These are phyloP conservation scores for Wasmannia auropunctata DNA, from an alignment of 1,140 invertebrate genomes.

Conservation along the genomic window DNA sequence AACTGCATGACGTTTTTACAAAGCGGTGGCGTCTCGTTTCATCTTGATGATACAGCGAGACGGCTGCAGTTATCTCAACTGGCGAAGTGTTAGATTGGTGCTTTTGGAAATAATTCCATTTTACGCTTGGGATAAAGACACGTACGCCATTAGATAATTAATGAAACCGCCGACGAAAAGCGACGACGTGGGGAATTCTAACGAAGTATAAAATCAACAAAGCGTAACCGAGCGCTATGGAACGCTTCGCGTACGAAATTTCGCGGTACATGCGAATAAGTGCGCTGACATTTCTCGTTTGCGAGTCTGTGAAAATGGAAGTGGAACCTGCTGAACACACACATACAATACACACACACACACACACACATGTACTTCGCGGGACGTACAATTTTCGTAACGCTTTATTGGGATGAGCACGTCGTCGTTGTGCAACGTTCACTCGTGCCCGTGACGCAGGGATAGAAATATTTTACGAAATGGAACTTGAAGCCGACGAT, in stretches of 20 bases:
- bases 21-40: background rate
- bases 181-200: slow-evolving; percentile 12
- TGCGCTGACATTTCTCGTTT: slow-evolving; percentile 52
- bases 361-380: background rate
- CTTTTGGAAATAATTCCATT: slow-evolving; percentile 25
- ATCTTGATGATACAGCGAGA: background rate
- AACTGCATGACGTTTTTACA: background rate
- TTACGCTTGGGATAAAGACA: background rate
- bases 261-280: slow-evolving; percentile 36
- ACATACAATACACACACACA: background rate
- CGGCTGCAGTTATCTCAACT: background rate
- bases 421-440: slow-evolving; percentile 42
- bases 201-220: slow-evolving; percentile 54
- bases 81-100: background rate
- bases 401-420: slow-evolving; percentile 55
- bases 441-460: slow-evolving; percentile 3
- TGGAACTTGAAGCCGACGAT: slow-evolving; percentile 35
- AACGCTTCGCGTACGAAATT: slow-evolving; percentile 39
- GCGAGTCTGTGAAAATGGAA: slow-evolving; percentile 37
- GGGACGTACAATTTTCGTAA: slow-evolving; percentile 46
- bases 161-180: slow-evolving; percentile 13
- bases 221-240: slow-evolving; percentile 22
- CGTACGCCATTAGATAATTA: background rate
- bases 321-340: background rate
- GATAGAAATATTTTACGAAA: slow-evolving; percentile 55